These are phyloP conservation scores for Seira musarum DNA, from an alignment of 2,888 invertebrate genomes.

Conservation along the genomic window DNA sequence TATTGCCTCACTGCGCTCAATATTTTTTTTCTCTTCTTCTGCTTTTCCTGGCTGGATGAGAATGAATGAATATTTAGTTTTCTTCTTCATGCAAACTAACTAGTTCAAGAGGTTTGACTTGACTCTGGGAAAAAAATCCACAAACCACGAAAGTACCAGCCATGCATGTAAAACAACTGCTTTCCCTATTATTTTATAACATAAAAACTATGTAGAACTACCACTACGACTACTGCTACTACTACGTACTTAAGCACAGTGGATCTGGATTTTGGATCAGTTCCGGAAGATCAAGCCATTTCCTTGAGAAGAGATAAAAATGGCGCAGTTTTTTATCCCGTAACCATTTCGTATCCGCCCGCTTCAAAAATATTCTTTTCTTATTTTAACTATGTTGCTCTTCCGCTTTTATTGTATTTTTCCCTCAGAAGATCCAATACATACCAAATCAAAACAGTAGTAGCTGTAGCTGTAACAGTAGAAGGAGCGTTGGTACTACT, in stretches of 20 bases:
- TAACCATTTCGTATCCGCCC: neutral
- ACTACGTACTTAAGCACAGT: slow-evolving; percentile 9
- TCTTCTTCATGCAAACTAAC: slow-evolving; percentile 5
- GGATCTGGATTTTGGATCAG: slow-evolving; percentile 27
- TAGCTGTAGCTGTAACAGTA: too few species aligned
- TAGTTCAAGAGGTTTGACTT: slow-evolving; percentile 7
- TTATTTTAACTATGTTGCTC: neutral
- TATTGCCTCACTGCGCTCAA: slow-evolving; percentile 7
- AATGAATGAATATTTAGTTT: slow-evolving; percentile 14
- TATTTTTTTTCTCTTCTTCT: too few species aligned
- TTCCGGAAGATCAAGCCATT: slow-evolving; percentile 49
- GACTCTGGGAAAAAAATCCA: slow-evolving; percentile 16
- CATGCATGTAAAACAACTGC: slow-evolving; percentile 5
- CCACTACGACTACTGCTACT: too few species aligned
- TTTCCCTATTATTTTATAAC: too few species aligned
- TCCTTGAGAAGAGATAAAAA: slow-evolving; percentile 40
- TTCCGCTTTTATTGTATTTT: slow-evolving; percentile 5
- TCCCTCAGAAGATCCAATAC: slow-evolving; percentile 6
- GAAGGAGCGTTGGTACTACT: too few species aligned
- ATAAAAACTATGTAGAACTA: too few species aligned
- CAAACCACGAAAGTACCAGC: slow-evolving; percentile 9
- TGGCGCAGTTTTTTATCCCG: slow-evolving; percentile 11
- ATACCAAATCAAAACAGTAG: neutral
- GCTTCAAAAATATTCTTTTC: neutral
- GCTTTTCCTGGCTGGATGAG: neutral